Evolutionary conservation across 2,888 invertebrate genomes (phyloP).

Genomic region (Heliconius cydno): DNA sequence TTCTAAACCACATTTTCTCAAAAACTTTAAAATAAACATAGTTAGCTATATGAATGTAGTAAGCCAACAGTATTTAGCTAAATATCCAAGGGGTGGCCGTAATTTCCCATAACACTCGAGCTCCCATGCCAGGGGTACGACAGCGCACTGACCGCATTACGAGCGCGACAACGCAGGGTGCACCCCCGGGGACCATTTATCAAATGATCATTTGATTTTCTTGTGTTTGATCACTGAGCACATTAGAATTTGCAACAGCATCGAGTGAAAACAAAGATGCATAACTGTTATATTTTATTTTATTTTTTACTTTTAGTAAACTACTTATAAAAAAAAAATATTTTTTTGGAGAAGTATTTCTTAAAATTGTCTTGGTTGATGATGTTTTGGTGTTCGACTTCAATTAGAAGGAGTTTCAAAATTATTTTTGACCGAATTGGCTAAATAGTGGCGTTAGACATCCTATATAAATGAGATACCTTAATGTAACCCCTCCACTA

Average conservation of each 20-base stretch:
- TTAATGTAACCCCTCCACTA: not conserved
- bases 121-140: constrained; percentile 51
- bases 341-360: not conserved
- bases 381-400: not conserved
- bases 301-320: not conserved
- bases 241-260: constrained; percentile 80
- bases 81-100: constrained; percentile 61
- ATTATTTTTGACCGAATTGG: not conserved
- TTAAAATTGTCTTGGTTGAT: not conserved
- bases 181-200: constrained; percentile 79
- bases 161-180: constrained; percentile 57
- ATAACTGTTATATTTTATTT: constrained; percentile 48
- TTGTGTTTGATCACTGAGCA: constrained; percentile 84
- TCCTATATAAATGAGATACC: not conserved
- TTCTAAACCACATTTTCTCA: not conserved
- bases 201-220: constrained; percentile 85
- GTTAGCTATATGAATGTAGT: constrained; percentile 43
- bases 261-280: constrained; percentile 64
- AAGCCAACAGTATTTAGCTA: constrained; percentile 46
- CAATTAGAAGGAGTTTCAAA: not conserved
- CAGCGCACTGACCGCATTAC: constrained; percentile 76
- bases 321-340: not conserved
- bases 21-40: constrained; percentile 42
- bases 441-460: not conserved
- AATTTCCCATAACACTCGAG: constrained; percentile 65